Percentiles rank a stretch among this genome's conserved stretches.
Conservation (phyloP, 2,113 vertebrate genomes). For the Nestor notabilis region DNA sequence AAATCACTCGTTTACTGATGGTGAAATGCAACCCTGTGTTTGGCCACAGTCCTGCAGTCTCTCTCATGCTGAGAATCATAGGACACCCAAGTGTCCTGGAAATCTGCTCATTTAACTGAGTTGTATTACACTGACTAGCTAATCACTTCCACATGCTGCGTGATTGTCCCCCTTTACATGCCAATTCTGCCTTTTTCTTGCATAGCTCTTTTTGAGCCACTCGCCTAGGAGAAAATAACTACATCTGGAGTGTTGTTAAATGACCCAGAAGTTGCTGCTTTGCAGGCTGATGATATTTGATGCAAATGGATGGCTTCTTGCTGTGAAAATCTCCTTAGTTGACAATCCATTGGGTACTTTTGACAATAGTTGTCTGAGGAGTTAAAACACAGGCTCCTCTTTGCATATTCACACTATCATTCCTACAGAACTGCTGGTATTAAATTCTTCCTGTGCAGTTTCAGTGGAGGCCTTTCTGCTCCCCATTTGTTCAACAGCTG, state of each 20-base stretch:
- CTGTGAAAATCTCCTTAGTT: slow-evolving; percentile 38
- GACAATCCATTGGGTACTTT: slow-evolving; percentile 3
- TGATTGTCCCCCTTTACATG: not conserved
- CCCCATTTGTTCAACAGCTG: slow-evolving; percentile 33
- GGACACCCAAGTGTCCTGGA: not conserved
- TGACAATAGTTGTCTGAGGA: not conserved
- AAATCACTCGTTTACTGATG: not conserved
- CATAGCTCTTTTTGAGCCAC: slow-evolving; percentile 27
- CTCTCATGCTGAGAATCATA: not conserved
- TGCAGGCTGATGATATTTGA: slow-evolving; percentile 45
- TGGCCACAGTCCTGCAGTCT: not conserved
- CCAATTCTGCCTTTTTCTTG: not conserved
- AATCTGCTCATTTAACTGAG: slow-evolving; percentile 40
- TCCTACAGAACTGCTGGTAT: not conserved
- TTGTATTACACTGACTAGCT: slow-evolving; percentile 11
- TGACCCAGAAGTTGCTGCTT: slow-evolving; percentile 67
- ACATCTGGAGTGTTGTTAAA: slow-evolving; percentile 55
- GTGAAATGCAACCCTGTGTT: not conserved
- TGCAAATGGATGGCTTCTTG: slow-evolving; percentile 54
- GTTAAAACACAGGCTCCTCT: slow-evolving; percentile 8
- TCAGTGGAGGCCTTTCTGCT: not conserved
- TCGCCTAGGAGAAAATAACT: slow-evolving; percentile 43
- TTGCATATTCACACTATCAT: not conserved
- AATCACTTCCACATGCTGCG: slow-evolving; percentile 29
- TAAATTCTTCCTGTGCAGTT: not conserved